A percentile compares a stretch with the other conserved stretches of the same genome.
These are phyloP conservation scores for Suricata suricatta DNA, from an alignment of 2,113 vertebrate species.

Conservation along the genomic window DNA sequence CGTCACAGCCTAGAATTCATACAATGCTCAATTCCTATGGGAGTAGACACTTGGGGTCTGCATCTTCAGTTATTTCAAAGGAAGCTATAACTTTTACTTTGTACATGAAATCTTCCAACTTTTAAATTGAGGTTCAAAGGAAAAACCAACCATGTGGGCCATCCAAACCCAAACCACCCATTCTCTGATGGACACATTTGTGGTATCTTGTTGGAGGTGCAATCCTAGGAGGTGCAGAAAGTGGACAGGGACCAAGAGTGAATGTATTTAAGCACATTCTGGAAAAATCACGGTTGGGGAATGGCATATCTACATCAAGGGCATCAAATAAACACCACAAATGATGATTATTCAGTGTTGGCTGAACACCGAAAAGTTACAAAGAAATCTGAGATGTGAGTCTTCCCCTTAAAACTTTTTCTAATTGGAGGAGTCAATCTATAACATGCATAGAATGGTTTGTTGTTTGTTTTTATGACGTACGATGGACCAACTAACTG, in stretches of 20 bases:
- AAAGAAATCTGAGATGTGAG: background rate
- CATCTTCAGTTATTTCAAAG: background rate
- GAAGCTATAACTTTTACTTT: background rate
- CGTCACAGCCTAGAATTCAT: fast-evolving
- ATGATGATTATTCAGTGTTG: background rate
- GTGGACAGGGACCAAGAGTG: background rate
- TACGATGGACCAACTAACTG: background rate
- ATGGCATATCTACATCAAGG: fast-evolving
- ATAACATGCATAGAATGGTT: background rate
- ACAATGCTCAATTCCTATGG: fast-evolving
- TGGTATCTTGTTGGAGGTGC: background rate
- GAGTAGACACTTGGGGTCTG: background rate
- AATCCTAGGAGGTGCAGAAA: background rate
- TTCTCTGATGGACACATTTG: fast-evolving
- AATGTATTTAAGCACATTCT: background rate
- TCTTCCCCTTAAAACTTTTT: background rate
- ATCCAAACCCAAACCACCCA: background rate
- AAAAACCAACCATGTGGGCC: background rate
- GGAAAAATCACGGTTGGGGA: fast-evolving
- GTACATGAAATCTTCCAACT: background rate
- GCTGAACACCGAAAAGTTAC: background rate
- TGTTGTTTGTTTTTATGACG: background rate
- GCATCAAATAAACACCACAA: too few relatives aligned
- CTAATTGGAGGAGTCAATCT: background rate
- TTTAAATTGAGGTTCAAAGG: background rate